A percentile compares a stretch with the other conserved stretches of the same genome.
phyloP scores from a whole-genome alignment of 2,888 invertebrate genomes.

The Lithophane leautieri region DNA sequence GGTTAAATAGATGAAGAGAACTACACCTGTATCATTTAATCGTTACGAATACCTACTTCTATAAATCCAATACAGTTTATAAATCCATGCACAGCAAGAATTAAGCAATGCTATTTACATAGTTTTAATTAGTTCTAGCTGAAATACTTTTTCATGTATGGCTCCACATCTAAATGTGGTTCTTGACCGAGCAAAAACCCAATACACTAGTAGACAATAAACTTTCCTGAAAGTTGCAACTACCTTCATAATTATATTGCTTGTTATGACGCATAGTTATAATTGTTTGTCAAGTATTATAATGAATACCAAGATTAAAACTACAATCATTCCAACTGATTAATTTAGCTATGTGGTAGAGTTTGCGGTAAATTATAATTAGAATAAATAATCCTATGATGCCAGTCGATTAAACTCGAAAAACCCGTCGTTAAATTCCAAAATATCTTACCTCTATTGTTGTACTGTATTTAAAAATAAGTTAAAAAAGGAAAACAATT shows the following conservation, averaged over 20 bases:
- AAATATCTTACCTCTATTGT: slow-evolving; percentile 43
- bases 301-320: not conserved
- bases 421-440: not conserved
- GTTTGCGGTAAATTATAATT: not conserved
- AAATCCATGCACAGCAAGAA: not conserved
- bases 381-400: not conserved
- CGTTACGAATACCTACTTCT: not conserved
- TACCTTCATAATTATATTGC: not conserved
- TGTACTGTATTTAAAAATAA: slow-evolving; percentile 49
- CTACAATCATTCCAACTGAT: not conserved
- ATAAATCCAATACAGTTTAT: not conserved
- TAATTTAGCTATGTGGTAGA: not conserved
- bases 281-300: not conserved
- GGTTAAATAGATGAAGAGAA: too few relatives aligned
- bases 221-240: not conserved
- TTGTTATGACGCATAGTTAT: not conserved
- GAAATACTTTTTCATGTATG: not conserved
- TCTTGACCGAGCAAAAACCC: not conserved
- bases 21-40: slow-evolving; percentile 10
- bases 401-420: not conserved
- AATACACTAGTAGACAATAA: not conserved
- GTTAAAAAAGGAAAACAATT: slow-evolving; percentile 46
- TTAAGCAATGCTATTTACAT: not conserved
- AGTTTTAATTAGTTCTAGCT: not conserved
- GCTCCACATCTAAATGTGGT: not conserved